Evolutionary conservation across 2,113 vertebrate species (phyloP).

Genomic region (Cathartes aura): DNA sequence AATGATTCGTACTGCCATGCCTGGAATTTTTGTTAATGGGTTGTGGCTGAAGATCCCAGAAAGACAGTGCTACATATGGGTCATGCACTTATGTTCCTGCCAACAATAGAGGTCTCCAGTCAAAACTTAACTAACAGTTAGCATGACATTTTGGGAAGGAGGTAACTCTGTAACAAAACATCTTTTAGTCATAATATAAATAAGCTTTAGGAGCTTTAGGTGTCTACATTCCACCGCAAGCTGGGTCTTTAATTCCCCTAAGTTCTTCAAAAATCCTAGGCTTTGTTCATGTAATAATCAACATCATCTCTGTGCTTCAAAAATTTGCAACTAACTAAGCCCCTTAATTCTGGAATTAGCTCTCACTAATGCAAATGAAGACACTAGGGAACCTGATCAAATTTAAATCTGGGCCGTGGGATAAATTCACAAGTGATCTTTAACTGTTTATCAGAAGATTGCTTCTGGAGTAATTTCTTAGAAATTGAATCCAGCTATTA

Average conservation of each 20-base stretch:
- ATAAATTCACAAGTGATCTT: neutral
- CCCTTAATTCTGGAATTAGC: neutral
- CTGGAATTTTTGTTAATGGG: neutral
- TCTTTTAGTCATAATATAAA: conserved; percentile 14
- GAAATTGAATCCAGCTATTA: neutral
- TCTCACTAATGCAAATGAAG: neutral
- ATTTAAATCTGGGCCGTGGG: neutral
- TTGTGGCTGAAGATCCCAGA: neutral
- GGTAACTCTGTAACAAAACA: neutral
- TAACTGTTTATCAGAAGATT: neutral
- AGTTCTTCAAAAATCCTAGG: neutral
- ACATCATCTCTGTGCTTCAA: neutral
- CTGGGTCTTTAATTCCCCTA: neutral
- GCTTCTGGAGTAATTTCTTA: neutral
- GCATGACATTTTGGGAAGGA: neutral
- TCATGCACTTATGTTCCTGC: neutral
- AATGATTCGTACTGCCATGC: neutral
- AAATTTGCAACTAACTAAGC: neutral
- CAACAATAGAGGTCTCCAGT: neutral
- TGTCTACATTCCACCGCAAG: conserved; percentile 16
- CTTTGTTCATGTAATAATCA: neutral
- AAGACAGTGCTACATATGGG: neutral
- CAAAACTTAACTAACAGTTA: neutral
- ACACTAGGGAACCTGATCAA: neutral
- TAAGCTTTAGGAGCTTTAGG: conserved; percentile 16